A percentile compares a stretch with the other conserved stretches of the same genome.
These are phyloP conservation scores for Ellobius talpinus DNA, from an alignment of 2,113 vertebrate species.

Conservation along the genomic window DNA sequence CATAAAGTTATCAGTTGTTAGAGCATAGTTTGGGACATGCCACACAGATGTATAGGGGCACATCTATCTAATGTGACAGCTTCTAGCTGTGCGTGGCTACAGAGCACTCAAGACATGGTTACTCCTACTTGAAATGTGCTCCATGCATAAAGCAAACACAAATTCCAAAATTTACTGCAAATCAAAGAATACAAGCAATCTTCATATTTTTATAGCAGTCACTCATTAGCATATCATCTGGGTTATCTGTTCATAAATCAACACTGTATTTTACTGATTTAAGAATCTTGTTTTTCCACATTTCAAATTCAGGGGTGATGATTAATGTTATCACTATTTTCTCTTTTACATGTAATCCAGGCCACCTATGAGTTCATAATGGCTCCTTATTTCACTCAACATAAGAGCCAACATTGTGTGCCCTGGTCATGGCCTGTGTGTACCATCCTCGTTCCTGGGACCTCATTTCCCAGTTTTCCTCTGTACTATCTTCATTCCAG, in stretches of 20 bases:
- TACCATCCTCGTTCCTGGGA: neutral
- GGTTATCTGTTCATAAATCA: neutral
- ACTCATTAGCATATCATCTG: neutral
- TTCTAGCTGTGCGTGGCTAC: accelerated
- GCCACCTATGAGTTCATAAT: neutral
- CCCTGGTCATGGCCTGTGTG: neutral
- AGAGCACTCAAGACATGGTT: neutral
- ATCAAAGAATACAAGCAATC: neutral
- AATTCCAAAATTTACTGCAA: neutral
- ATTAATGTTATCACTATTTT: neutral
- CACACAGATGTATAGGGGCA: neutral
- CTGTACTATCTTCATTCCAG: neutral
- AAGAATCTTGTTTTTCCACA: neutral
- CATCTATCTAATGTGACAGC: neutral
- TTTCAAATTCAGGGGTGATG: neutral
- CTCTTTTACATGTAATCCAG: neutral
- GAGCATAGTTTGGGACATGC: neutral
- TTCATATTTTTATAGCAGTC: neutral
- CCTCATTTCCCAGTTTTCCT: neutral
- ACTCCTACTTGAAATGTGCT: neutral
- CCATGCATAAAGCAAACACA: neutral
- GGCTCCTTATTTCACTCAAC: neutral
- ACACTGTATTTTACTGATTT: neutral
- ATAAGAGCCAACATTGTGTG: neutral
- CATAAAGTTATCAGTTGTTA: neutral